Conservation (phyloP, 2,113 vertebrate species). For the Oncorhynchus mykiss region DNA sequence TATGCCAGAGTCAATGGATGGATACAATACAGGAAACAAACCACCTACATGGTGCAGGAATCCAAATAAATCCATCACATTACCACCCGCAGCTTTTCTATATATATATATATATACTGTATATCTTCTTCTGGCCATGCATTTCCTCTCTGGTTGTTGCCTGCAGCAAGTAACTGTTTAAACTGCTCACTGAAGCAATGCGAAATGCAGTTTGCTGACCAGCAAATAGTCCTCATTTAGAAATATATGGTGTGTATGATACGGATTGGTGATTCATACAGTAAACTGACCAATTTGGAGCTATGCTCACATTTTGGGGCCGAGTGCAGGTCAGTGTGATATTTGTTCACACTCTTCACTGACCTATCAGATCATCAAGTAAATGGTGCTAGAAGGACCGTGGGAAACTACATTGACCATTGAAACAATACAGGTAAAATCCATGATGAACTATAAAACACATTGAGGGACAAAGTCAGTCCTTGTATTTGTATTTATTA, state of each 20-base stretch:
- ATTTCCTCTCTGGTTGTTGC: slow-evolving; percentile 40
- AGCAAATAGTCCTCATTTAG: slow-evolving; percentile 44
- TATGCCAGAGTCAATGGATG: neutral
- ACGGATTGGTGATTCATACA: slow-evolving; percentile 42
- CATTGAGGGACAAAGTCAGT: too few species aligned
- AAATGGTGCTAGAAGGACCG: neutral
- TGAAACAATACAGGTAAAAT: neutral
- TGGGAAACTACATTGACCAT: neutral
- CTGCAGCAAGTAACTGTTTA: slow-evolving; percentile 45
- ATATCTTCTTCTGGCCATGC: neutral
- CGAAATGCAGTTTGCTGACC: slow-evolving; percentile 49
- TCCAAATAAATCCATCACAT: too few species aligned
- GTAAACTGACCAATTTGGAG: slow-evolving; percentile 37
- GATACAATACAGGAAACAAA: too few species aligned
- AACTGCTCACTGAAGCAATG: slow-evolving; percentile 43
- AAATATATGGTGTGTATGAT: neutral
- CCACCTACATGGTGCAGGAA: too few species aligned
- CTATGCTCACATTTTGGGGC: neutral
- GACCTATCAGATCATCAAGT: neutral
- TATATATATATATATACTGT: too few species aligned
- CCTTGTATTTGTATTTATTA: too few species aligned
- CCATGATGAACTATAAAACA: too few species aligned
- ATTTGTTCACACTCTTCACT: neutral
- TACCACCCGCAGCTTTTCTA: too few species aligned
- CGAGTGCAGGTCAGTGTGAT: neutral